phyloP scores from a whole-genome alignment of 2,797 vertebrate species.

The Danio tinwini region DNA sequence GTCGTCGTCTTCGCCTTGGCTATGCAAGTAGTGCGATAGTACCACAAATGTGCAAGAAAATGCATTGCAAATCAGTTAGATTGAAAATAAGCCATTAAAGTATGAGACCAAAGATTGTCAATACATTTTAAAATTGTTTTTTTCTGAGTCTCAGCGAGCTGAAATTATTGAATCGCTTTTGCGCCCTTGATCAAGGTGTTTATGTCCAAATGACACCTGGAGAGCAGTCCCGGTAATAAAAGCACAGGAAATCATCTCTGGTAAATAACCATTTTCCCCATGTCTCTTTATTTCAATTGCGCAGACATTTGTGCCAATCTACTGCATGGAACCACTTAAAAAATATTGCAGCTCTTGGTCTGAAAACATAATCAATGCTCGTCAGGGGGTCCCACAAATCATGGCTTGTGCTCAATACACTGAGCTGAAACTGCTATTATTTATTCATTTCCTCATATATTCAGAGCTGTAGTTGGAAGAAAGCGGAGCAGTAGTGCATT shows the following conservation, averaged over 20 bases:
- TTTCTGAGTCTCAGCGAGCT: not conserved
- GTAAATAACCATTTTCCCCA: not conserved
- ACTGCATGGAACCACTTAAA: conserved; percentile 22
- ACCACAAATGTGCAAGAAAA: not conserved
- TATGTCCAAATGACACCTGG: conserved; percentile 8
- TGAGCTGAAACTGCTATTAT: conserved; percentile 33
- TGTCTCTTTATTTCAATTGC: not conserved
- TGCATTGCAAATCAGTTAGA: not conserved
- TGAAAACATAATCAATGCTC: conserved; percentile 36
- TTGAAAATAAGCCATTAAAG: not conserved
- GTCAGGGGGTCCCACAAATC: conserved; percentile 39
- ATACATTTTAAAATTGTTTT: not conserved
- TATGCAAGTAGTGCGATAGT: not conserved
- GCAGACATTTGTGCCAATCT: conserved; percentile 26
- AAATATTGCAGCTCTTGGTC: conserved; percentile 14
- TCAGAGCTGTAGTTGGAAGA: conserved; percentile 35
- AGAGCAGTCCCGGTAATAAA: not conserved
- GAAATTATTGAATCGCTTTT: conserved; percentile 1
- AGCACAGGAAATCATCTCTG: not conserved
- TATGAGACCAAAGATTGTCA: not conserved
- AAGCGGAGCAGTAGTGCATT: conserved; percentile 36
- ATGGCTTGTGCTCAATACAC: conserved; percentile 23
- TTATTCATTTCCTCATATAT: conserved; percentile 57
- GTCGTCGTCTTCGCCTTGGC: no score
- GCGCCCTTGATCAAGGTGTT: not conserved